phyloP scores from a whole-genome alignment of 2,888 invertebrate species.

The Salticus scenicus region DNA sequence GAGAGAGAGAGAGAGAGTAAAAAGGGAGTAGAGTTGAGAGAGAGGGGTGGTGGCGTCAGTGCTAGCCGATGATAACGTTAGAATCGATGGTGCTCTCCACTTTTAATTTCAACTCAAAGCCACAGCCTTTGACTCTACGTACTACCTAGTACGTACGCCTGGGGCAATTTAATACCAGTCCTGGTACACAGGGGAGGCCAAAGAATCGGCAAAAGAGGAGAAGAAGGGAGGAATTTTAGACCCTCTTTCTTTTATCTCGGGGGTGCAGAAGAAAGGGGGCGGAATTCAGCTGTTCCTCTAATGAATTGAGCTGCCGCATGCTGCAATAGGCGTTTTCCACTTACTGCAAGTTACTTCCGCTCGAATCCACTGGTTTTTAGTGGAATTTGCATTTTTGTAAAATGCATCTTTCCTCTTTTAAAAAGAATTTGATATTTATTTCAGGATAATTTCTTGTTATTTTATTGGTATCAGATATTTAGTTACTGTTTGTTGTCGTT shows the following conservation, averaged over 20 bases:
- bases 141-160: conserved; percentile 48
- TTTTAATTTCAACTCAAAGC: conserved; percentile 70
- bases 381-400: conserved; percentile 23
- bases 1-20: conserved; percentile 5
- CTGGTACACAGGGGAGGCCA: conserved; percentile 43
- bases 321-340: conserved; percentile 23
- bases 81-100: conserved; percentile 66
- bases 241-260: conserved; percentile 61
- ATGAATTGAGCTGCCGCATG: conserved; percentile 42
- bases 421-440: conserved; percentile 19
- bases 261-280: conserved; percentile 27
- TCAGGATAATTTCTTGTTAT: conserved; percentile 10
- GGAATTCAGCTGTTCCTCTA: conserved; percentile 28
- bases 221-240: conserved; percentile 46
- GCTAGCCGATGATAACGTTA: conserved; percentile 67
- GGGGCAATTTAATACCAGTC: conserved; percentile 64
- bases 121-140: conserved; percentile 61
- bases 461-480: conserved; percentile 12
- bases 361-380: conserved; percentile 14
- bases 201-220: conserved; percentile 22
- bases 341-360: conserved; percentile 20
- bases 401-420: not conserved
- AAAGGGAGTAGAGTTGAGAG: not conserved
- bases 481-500: conserved; percentile 6
- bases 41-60: conserved; percentile 29